phyloP scores from a whole-genome alignment of 2,888 invertebrate genomes.

The Cryptophagus acutangulus region DNA sequence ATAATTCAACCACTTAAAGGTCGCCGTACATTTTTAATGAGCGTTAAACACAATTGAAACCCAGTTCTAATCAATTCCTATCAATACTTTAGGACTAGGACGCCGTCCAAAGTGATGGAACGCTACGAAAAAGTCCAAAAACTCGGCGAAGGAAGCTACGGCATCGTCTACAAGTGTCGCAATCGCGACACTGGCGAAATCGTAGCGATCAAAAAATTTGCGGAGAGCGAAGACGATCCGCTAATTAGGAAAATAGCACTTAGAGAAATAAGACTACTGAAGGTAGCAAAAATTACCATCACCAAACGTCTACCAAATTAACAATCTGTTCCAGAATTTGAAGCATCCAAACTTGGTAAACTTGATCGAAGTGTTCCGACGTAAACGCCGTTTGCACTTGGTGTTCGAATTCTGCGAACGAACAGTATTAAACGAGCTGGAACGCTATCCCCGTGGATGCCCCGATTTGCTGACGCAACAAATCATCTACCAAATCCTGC shows the following conservation, averaged over 20 bases:
- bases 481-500: slow-evolving; percentile 92
- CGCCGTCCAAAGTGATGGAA: slow-evolving; percentile 84
- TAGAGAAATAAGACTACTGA: slow-evolving; percentile 88
- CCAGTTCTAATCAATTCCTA: too few species aligned
- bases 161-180: slow-evolving; percentile 93
- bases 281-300: slow-evolving; percentile 71
- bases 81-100: slow-evolving; percentile 51
- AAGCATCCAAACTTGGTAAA: slow-evolving; percentile 98
- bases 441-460: slow-evolving; percentile 83
- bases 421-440: slow-evolving; percentile 93
- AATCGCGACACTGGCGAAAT: slow-evolving; percentile 91
- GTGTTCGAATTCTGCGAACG: slow-evolving; percentile 99
- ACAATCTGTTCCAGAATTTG: slow-evolving; percentile 67
- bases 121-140: slow-evolving; percentile 91
- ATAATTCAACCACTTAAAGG: too few species aligned
- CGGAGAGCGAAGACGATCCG: slow-evolving; percentile 95
- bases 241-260: slow-evolving; percentile 93
- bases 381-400: slow-evolving; percentile 90
- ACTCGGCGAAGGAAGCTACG: slow-evolving; percentile 93
- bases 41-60: too few species aligned
- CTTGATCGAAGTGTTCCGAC: slow-evolving; percentile 93
- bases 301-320: too few species aligned
- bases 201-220: slow-evolving; percentile 95
- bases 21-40: too few species aligned
- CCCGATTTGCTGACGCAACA: slow-evolving; percentile 87